phyloP scores from a whole-genome alignment of 2,797 vertebrate species.

The Myotis planiceps region DNA sequence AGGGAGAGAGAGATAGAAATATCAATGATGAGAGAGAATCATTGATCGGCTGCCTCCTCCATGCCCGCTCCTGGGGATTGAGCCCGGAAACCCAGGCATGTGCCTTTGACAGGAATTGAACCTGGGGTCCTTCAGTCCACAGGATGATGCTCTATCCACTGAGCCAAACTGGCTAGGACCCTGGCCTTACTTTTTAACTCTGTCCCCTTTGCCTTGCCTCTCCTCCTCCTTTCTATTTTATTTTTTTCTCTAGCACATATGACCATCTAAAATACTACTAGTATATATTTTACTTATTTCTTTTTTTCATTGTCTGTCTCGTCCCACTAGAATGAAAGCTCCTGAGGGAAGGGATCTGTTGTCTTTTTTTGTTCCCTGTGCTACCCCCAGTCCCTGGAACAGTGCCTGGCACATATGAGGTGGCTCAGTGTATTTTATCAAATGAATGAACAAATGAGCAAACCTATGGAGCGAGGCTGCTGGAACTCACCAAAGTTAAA shows the following conservation, averaged over 20 bases:
- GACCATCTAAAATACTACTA: background rate
- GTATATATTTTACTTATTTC: background rate
- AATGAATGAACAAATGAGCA: background rate
- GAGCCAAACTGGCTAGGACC: too few relatives aligned
- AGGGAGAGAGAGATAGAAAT: too few relatives aligned
- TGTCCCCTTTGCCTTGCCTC: background rate
- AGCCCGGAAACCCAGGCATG: too few relatives aligned
- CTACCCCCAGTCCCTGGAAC: background rate
- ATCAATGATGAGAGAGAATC: too few relatives aligned
- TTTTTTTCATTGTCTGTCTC: constrained; percentile 14
- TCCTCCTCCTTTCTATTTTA: background rate
- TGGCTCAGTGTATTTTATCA: background rate
- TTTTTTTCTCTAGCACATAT: background rate
- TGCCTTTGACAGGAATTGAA: too few relatives aligned
- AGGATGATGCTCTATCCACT: too few relatives aligned
- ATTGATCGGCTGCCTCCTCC: too few relatives aligned
- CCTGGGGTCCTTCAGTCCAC: too few relatives aligned
- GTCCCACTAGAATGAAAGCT: constrained; percentile 19
- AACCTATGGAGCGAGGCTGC: background rate
- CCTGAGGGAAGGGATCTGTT: background rate
- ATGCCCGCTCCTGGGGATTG: too few relatives aligned
- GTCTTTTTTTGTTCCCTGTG: background rate
- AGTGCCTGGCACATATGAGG: background rate
- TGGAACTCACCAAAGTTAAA: background rate
- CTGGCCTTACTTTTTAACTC: background rate